Evolutionary conservation across 2,888 invertebrate species (phyloP), one percentile per base, ranked within the genome.

Genomic region (Fragum sueziense): DNA sequence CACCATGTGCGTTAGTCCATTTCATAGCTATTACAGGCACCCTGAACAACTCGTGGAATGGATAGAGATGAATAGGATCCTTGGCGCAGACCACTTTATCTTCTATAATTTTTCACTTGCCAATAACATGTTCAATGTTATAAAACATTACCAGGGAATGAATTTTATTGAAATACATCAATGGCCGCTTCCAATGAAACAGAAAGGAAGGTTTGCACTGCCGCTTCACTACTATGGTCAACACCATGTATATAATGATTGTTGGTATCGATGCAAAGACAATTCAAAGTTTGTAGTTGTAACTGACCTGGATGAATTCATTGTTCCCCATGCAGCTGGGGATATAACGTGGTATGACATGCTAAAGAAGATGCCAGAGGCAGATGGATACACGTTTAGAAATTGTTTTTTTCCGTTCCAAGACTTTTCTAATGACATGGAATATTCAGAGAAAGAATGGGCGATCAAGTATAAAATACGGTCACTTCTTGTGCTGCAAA

Each of bases 191-290:
- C 34, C 27, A 14, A n/a, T n/a, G n/a, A 6, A 3, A 2, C 25
- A 27, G 25, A 41, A 17, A 41, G 27, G 2, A 27, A 17, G 9
- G 22, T 34, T 4, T 0, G 17, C 1, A 4, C n/a, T n/a, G n/a
- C n/a, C n/a, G n/a, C 7, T 65, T 7, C 41, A 65, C 20, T 65
- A 65, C 25, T 65, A 41, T 27, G 65, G 41, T 9, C 65, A 65
- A 37, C 34, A 22, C 6, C 17, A 14, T 4, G 65, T 41, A 7
- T 20, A 25, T 25, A 65, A 65, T 41, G 65, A 65, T 25, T 65
- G 65, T 41, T 25, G 37, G 11, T 65, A n/a, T 2, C 33, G 65
- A 25, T 41, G 34, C 22, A 65, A 65, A 27, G 20, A 11, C 14
- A 9, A 7, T 11, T 34, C 33, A 1, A n/a, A 65, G 1, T 65